These are phyloP conservation scores for Melinaea menophilus DNA, from an alignment of 2,888 invertebrate species.

Conservation along the genomic window DNA sequence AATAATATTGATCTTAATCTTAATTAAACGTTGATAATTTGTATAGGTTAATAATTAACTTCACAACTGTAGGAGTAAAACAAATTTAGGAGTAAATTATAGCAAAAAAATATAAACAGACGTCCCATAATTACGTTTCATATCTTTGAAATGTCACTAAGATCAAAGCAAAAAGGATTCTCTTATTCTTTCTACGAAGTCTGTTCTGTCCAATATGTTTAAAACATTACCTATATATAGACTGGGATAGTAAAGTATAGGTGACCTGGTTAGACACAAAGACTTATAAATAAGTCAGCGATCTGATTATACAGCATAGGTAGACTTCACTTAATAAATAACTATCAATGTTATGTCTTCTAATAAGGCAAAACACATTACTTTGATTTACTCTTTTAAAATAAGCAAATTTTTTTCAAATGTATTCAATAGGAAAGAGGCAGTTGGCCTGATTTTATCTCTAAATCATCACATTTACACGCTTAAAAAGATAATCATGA, in stretches of 20 bases:
- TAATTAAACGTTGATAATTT: no score
- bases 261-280: not conserved
- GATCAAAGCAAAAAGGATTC: not conserved
- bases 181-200: not conserved
- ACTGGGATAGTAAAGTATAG: not conserved
- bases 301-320: not conserved
- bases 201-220: slow-evolving; percentile 2
- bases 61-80: no score
- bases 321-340: no score
- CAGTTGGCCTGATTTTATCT: no score
- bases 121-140: not conserved
- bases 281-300: not conserved
- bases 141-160: not conserved
- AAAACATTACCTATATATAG: not conserved
- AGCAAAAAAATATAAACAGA: not conserved
- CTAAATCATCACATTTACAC: not conserved
- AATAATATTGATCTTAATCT: no score
- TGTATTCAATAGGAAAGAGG: no score
- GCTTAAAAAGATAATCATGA: not conserved
- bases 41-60: no score
- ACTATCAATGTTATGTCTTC: no score
- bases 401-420: no score
- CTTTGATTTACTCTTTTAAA: no score
- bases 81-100: no score
- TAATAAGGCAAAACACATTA: no score